A percentile compares a stretch with the other conserved stretches of the same genome.
These are phyloP conservation scores for Coracopsis vasa DNA, from an alignment of 2,113 vertebrate genomes.

Conservation along the genomic window DNA sequence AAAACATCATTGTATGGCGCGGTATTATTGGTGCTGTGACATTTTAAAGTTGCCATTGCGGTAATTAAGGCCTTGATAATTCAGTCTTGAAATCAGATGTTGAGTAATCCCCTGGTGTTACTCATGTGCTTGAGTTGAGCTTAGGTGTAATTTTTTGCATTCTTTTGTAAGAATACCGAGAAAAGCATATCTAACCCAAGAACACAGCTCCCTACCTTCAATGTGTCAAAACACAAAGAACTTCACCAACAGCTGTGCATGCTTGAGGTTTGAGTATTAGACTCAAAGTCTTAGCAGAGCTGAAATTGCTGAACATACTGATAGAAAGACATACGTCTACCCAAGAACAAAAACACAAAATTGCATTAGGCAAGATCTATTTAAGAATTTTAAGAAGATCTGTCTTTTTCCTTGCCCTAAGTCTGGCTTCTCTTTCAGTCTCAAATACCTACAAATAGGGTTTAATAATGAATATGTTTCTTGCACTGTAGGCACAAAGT, in stretches of 20 bases:
- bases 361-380: background rate
- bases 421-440: background rate
- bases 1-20: background rate
- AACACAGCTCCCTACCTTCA: background rate
- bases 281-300: background rate
- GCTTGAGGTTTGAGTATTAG: background rate
- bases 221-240: fast-evolving
- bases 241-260: background rate
- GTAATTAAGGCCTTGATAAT: slow-evolving; percentile 13
- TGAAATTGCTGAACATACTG: background rate
- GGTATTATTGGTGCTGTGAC: background rate
- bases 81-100: slow-evolving; percentile 42
- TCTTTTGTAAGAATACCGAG: background rate
- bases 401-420: background rate
- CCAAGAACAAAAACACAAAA: no score
- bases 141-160: slow-evolving; percentile 16
- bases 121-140: slow-evolving; percentile 15
- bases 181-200: background rate
- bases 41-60: slow-evolving; percentile 12
- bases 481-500: background rate
- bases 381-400: background rate
- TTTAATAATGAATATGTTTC: background rate
- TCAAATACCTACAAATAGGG: background rate
- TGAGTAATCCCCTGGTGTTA: slow-evolving; percentile 39
- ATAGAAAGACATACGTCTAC: background rate